Percentiles rank a stretch among this genome's conserved stretches.
phyloP scores from a whole-genome alignment of 2,797 vertebrate species.

The Leuciscus waleckii region DNA sequence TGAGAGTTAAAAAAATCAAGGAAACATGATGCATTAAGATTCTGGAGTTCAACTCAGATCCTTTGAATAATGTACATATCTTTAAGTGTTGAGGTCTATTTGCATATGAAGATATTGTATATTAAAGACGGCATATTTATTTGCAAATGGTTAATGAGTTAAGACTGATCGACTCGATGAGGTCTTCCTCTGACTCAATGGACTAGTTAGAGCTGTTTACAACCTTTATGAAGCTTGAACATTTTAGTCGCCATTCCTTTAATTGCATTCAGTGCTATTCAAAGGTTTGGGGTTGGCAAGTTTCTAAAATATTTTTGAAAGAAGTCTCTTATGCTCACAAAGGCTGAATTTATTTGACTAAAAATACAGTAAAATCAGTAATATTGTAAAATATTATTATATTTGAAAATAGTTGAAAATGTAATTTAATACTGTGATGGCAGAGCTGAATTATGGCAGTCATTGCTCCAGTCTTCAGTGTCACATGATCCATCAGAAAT shows the following conservation, averaged over 20 bases:
- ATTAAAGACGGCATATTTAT: too few relatives aligned
- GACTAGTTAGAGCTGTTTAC: too few relatives aligned
- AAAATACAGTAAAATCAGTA: neutral
- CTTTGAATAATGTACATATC: neutral
- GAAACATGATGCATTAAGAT: neutral
- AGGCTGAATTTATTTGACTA: neutral
- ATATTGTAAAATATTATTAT: neutral
- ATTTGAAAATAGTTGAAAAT: neutral
- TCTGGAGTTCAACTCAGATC: neutral
- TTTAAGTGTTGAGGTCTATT: too few relatives aligned
- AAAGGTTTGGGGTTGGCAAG: neutral
- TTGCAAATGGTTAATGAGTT: too few relatives aligned
- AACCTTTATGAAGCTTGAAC: too few relatives aligned
- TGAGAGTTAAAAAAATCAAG: neutral
- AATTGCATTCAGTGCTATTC: neutral
- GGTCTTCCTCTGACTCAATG: too few relatives aligned
- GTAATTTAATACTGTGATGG: neutral
- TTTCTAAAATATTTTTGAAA: neutral
- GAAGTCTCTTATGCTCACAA: neutral
- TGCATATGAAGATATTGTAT: too few relatives aligned
- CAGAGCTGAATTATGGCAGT: neutral
- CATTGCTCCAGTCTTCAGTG: neutral
- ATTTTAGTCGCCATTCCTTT: too few relatives aligned
- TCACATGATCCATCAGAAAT: neutral
- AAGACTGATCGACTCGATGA: too few relatives aligned